Percentiles rank a stretch among this genome's conserved stretches.
phyloP scores from a whole-genome alignment of 2,888 invertebrate species.

The Panopea generosa region DNA sequence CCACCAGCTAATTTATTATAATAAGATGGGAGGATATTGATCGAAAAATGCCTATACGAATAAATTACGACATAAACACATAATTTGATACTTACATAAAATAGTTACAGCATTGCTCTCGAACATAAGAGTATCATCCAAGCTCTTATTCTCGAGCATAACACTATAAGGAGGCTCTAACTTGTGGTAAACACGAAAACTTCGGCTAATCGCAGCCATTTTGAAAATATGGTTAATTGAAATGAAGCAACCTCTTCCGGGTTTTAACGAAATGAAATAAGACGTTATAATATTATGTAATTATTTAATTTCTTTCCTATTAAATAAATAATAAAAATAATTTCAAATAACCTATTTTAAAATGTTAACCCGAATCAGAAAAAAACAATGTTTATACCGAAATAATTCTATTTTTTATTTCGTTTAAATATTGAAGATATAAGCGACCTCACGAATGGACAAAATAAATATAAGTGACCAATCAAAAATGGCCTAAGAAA shows the following conservation, averaged over 20 bases:
- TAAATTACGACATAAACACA: background rate
- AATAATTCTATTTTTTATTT: no score
- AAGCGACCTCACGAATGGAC: no score
- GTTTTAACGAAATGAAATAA: background rate
- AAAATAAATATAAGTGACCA: background rate
- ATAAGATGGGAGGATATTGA: slow-evolving; percentile 30
- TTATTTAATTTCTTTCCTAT: no score
- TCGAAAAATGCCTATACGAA: background rate
- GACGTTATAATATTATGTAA: no score
- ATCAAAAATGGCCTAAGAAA: background rate
- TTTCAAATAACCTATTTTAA: no score
- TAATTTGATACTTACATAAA: slow-evolving; percentile 88
- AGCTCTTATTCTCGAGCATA: slow-evolving; percentile 94
- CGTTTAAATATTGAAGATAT: no score
- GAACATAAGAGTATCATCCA: slow-evolving; percentile 94
- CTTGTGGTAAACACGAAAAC: slow-evolving; percentile 95
- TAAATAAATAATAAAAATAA: background rate
- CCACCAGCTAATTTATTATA: slow-evolving; percentile 27
- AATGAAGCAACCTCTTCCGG: background rate
- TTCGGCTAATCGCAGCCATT: slow-evolving; percentile 99
- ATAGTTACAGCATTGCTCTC: slow-evolving; percentile 97
- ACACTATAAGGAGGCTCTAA: slow-evolving; percentile 95
- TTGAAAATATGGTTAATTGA: slow-evolving; percentile 29
- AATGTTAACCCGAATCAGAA: no score
- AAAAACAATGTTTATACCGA: no score